Evolutionary conservation across 2,113 vertebrate species (phyloP), one percentile per base, ranked within the genome.

Genomic region (Thomomys bottae): DNA sequence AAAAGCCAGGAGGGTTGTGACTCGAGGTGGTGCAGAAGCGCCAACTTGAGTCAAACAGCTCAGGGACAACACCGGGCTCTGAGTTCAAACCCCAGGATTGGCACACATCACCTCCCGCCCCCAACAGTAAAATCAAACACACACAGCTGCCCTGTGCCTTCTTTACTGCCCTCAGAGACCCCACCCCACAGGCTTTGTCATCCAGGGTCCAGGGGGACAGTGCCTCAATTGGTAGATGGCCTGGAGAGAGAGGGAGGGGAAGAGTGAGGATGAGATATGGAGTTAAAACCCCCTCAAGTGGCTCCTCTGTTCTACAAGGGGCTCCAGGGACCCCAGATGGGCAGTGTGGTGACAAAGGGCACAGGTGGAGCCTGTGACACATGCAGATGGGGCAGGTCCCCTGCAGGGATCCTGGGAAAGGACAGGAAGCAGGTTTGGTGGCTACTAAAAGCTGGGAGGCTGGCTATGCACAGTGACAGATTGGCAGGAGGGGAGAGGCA

Each of bases 161-260:
- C 24, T 95, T 97, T 97, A 97, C 89, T 97, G 94, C 36, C 10
- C 14, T 12, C 2, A 36, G 36, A 66, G 57, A 0, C 64, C 54
- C 4, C 3, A 4, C 75, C 28, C 15, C 0, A 4, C 40, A 20
- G 23, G 59, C 20, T 30, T 78, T 30, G n/a, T 85, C 18, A 3
- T 66, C 5, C 0, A 61, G 66, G 73, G n/a, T 61, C 67, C 30
- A 2, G 54, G 18, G 21, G 21, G 17, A 14, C 82, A 17, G 21
- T 4, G n/a, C 2, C 57, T 97, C 76, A 98, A 91, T 98, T 98
- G 93, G 97, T 98, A 3, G 97, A 98, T 1, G 98, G 98, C 89
- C 97, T 98, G 89, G 0, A 28, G 64, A 80, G 57, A 54, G 15
- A 80, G 49, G 57, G 15, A 5, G 11, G 34, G 21, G 57, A 11